Evolutionary conservation across 2,888 invertebrate species (phyloP), one percentile per base, ranked within the genome.

Genomic region (Polydrusus pterygomalis): DNA sequence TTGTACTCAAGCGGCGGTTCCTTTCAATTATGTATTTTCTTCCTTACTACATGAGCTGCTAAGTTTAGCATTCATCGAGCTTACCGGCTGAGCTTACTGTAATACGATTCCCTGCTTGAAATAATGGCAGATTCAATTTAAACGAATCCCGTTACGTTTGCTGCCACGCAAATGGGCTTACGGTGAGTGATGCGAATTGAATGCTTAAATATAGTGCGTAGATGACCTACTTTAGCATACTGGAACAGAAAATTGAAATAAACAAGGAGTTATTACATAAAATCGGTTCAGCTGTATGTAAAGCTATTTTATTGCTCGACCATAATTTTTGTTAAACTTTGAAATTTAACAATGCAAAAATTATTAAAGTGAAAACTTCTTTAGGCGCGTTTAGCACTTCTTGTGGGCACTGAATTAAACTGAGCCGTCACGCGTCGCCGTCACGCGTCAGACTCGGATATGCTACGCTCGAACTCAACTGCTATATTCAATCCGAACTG

Each of bases 121-220:
- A 60, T 60, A 60, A 60, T 60, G 30, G 58, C 58, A 60, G 17
- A 60, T 38, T 38, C 10, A 38, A 18, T 54, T 56, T 60, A 60
- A 60, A 60, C 34, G 11, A 60, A 17, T 60, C 38, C 58, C 58
- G 58, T 60, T 60, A 60, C 38, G 25, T 34, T 20, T 68, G 40
- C n/a, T 68, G 34, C 68, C 38, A 43, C 68, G 25, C 69, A 60
- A 60, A 69, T 69, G 60, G 60, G 43, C 58, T 69, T 69, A 69
- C 69, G 69, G 69, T 69, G 40, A 45, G 45, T 38, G 40, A 43
- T 30, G 47, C 47, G 58, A 69, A 69, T 47, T 58, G 58, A 60
- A 45, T 69, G 34, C 43, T 45, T 69, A 58, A 58, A 58, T 56
- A 69, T 43, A 69, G 60, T 69, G 69, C 69, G 69, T 69, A 69